phyloP scores from a whole-genome alignment of 2,113 vertebrate species.

The Tetraodon nigroviridis region DNA sequence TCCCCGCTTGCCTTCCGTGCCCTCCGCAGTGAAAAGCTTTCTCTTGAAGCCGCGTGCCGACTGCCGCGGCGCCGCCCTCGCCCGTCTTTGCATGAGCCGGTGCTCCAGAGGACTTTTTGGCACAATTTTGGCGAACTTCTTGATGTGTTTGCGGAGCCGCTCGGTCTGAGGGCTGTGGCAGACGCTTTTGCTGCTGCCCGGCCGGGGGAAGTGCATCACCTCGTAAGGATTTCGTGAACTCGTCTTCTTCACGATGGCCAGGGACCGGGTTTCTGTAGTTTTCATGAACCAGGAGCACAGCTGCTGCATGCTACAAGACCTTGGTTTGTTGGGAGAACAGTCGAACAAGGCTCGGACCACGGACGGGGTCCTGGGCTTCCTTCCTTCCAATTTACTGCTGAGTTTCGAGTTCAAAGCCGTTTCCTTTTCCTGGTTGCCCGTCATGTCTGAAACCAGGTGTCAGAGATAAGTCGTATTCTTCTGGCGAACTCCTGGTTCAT shows the following conservation, averaged over 20 bases:
- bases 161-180: slow-evolving; percentile 81
- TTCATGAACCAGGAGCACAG: slow-evolving; percentile 97
- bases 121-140: slow-evolving; percentile 90
- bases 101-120: slow-evolving; percentile 85
- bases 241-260: slow-evolving; percentile 87
- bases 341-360: slow-evolving; percentile 89
- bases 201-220: slow-evolving; percentile 79
- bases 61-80: slow-evolving; percentile 57
- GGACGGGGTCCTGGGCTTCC: slow-evolving; percentile 71
- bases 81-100: slow-evolving; percentile 71
- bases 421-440: slow-evolving; percentile 66
- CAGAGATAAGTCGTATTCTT: slow-evolving; percentile 84
- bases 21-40: slow-evolving; percentile 62
- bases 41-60: slow-evolving; percentile 63
- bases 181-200: slow-evolving; percentile 71
- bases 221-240: slow-evolving; percentile 86
- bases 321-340: slow-evolving; percentile 61
- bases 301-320: slow-evolving; percentile 85
- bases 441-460: slow-evolving; percentile 83
- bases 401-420: slow-evolving; percentile 32
- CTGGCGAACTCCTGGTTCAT: slow-evolving; percentile 84
- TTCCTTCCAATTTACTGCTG: slow-evolving; percentile 28
- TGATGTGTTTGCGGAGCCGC: slow-evolving; percentile 86
- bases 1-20: slow-evolving; percentile 5
- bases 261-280: slow-evolving; percentile 95